phyloP scores from a whole-genome alignment of 2,888 invertebrate species.

The Dugesia japonica region DNA sequence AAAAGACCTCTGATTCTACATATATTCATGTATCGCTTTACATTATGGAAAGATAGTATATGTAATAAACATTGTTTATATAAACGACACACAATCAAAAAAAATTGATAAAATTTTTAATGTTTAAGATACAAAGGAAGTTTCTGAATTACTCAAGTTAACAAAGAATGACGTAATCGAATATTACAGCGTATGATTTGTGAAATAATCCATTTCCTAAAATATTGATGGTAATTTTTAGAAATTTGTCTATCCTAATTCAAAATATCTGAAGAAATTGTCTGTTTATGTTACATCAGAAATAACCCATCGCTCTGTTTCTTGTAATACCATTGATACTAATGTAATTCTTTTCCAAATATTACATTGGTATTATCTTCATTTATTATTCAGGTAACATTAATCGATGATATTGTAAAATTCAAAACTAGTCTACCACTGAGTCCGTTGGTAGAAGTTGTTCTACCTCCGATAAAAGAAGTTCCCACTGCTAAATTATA shows the following conservation, averaged over 20 bases:
- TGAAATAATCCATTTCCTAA: not conserved
- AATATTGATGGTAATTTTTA: not conserved
- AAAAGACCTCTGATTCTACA: too few relatives aligned
- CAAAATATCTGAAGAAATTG: not conserved
- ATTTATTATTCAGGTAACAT: too few relatives aligned
- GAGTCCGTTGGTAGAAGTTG: not conserved
- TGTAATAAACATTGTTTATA: too few relatives aligned
- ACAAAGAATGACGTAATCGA: not conserved
- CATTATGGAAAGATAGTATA: too few relatives aligned
- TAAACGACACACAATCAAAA: too few relatives aligned
- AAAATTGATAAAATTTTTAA: too few relatives aligned
- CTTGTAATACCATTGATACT: not conserved
- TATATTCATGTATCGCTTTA: too few relatives aligned
- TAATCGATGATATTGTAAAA: not conserved
- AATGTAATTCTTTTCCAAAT: too few relatives aligned
- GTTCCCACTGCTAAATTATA: not conserved
- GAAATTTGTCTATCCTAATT: constrained; percentile 1
- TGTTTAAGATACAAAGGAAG: not conserved
- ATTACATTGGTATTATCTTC: too few relatives aligned
- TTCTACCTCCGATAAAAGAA: not conserved
- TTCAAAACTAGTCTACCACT: not conserved
- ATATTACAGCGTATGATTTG: not conserved
- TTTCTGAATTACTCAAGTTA: not conserved
- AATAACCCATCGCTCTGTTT: not conserved
- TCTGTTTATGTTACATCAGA: not conserved